phyloP scores from a whole-genome alignment of 2,113 vertebrate genomes.

The Gavialis gangeticus region DNA sequence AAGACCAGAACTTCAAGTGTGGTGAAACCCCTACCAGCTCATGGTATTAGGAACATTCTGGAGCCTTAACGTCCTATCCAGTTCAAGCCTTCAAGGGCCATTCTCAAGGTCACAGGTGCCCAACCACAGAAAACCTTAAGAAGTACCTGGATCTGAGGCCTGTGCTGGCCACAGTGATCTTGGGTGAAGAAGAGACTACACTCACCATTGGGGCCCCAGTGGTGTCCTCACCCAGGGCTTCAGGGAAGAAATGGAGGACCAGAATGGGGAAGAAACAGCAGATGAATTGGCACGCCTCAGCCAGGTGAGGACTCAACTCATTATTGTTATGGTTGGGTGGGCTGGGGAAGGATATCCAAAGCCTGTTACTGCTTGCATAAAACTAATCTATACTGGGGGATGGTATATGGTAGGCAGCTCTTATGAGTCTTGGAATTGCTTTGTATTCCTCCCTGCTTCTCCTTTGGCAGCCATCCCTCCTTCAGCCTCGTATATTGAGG shows the following conservation, averaged over 20 bases:
- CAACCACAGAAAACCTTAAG: neutral
- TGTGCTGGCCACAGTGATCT: neutral
- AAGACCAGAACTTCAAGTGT: neutral
- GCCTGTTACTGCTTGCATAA: neutral
- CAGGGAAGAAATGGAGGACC: neutral
- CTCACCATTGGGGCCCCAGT: neutral
- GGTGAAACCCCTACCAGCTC: neutral
- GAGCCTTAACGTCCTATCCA: neutral
- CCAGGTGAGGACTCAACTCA: neutral
- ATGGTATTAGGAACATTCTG: neutral
- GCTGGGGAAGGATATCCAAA: neutral
- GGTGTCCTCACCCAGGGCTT: neutral
- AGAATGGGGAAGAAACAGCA: neutral
- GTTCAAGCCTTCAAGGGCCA: neutral
- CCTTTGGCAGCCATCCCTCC: neutral
- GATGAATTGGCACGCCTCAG: neutral
- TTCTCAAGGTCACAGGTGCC: neutral
- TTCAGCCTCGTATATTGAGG: neutral
- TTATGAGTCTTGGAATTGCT: neutral
- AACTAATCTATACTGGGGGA: neutral
- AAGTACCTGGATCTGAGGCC: neutral
- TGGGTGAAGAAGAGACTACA: neutral
- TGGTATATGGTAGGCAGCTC: neutral
- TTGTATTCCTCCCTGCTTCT: neutral
- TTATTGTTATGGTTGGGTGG: rapidly evolving